Base-by-base conservation (phyloP, 2,888 invertebrate species). In the Phyllotreta striolata region DNA sequence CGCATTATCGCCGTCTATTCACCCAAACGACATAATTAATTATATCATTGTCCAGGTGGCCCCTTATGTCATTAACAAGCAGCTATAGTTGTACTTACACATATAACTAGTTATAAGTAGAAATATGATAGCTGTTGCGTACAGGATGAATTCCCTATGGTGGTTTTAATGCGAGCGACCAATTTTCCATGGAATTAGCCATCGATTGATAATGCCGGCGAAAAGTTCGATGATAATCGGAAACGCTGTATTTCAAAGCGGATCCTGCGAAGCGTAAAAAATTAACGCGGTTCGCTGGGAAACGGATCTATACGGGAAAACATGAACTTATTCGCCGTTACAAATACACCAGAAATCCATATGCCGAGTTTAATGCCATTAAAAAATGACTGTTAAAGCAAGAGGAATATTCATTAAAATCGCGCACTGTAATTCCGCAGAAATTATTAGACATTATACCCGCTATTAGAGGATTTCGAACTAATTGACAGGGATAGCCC, bases 11-110 rank as follows among this genome's bases (percentile, higher is more conserved):
- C 63, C 63, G 66, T 67, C 70, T 70, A 70, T 73, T 66, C 71
- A 67, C 65, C 68, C 24, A 65, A 68, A 73, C 73, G 71, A 72
- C 72, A 70, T 72, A 72, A 72, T 73, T 74, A 73, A 73, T 74
- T 74, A 73, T 66, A 69, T 70, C 68, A 70, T 60, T 61, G 49
- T 44, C 37, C 14, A 47, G 43, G 41, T 14, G 56, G 35, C 44
- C 38, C 39, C 10, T 47, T 24, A 47, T 39, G 57, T n/a, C 4
- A 24, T 24, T 24, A 56, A 6, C 46, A 37, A 24, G n/a, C 14
- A 24, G 12, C 14, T 47, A 47, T 24, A 47, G 47, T n/a, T 7
- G 47, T 47, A 14, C 47, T 6, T 13, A 14, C 47, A 47, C 47
- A 1, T 14, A 44, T 44, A 24, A 24, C 2, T 1, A 24, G 24